Conservation (phyloP, 2,888 invertebrate species). For the Ectemnius cavifrons region DNA sequence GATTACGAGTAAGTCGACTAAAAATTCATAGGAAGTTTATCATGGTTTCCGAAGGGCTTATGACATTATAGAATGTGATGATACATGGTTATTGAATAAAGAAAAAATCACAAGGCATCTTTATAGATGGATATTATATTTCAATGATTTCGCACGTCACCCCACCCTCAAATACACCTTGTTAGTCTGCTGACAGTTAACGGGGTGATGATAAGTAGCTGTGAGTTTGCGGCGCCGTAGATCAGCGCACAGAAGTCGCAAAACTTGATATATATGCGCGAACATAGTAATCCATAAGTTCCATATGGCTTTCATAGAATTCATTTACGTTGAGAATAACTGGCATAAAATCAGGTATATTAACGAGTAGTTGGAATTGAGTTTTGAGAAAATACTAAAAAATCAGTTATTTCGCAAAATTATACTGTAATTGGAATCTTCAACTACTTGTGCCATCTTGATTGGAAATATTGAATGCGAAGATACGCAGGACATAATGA, state of each 20-base stretch:
- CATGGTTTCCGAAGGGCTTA: no score
- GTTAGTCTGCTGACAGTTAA: conserved; percentile 3
- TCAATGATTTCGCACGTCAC: conserved; percentile 18
- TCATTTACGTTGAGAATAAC: no score
- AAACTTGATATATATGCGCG: neutral
- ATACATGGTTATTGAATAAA: conserved; percentile 36
- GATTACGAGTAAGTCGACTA: conserved; percentile 31
- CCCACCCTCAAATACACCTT: conserved; percentile 17
- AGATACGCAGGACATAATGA: no score
- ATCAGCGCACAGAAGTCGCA: conserved; percentile 21
- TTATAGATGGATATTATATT: neutral
- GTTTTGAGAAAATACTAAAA: conserved; percentile 19
- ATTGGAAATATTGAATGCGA: no score
- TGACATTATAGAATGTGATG: no score
- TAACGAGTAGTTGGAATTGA: neutral
- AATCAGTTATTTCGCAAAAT: conserved; percentile 33
- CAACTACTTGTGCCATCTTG: no score
- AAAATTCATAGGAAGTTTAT: conserved; percentile 33
- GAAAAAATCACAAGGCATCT: conserved; percentile 5
- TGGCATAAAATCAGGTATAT: no score
- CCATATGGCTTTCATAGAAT: neutral
- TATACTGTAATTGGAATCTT: conserved; percentile 2
- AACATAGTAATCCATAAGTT: neutral
- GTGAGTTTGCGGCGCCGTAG: conserved; percentile 29
- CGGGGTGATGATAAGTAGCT: conserved; percentile 15